These are phyloP conservation scores for Willowsia nigromaculata DNA, from an alignment of 2,888 invertebrate species.

Conservation along the genomic window DNA sequence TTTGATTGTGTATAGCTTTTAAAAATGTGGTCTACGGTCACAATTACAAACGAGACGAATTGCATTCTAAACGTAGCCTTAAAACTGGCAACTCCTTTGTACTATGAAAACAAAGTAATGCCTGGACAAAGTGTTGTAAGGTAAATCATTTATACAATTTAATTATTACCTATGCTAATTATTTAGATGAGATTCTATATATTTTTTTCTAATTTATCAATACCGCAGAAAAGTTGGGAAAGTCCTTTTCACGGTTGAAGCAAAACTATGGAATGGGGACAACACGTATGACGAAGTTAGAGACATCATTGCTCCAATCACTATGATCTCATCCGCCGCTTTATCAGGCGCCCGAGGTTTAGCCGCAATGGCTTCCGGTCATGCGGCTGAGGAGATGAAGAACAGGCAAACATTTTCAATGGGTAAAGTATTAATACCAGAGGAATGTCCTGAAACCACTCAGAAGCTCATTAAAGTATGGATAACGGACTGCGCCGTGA, in stretches of 20 bases:
- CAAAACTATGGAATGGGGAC: slow-evolving; percentile 73
- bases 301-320: slow-evolving; percentile 74
- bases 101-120: slow-evolving; percentile 72
- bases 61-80: slow-evolving; percentile 74
- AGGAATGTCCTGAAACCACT: slow-evolving; percentile 56
- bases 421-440: slow-evolving; percentile 70
- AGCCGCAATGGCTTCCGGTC: slow-evolving; percentile 65
- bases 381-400: slow-evolving; percentile 57
- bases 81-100: slow-evolving; percentile 71
- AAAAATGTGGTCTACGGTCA: slow-evolving; percentile 72
- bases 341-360: slow-evolving; percentile 70
- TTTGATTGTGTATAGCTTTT: neutral
- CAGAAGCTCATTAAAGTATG: slow-evolving; percentile 66
- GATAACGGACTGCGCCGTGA: slow-evolving; percentile 70
- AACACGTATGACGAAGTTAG: slow-evolving; percentile 72
- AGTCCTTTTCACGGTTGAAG: slow-evolving; percentile 72
- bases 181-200: no score
- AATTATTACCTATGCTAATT: no score
- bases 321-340: slow-evolving; percentile 70
- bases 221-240: slow-evolving; percentile 70
- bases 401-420: slow-evolving; percentile 56
- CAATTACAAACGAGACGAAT: slow-evolving; percentile 71
- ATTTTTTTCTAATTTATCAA: neutral
- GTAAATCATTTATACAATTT: no score
- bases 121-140: slow-evolving; percentile 70